Base-by-base conservation (phyloP, 2,797 vertebrate genomes). In the Pangasius djambal region DNA sequence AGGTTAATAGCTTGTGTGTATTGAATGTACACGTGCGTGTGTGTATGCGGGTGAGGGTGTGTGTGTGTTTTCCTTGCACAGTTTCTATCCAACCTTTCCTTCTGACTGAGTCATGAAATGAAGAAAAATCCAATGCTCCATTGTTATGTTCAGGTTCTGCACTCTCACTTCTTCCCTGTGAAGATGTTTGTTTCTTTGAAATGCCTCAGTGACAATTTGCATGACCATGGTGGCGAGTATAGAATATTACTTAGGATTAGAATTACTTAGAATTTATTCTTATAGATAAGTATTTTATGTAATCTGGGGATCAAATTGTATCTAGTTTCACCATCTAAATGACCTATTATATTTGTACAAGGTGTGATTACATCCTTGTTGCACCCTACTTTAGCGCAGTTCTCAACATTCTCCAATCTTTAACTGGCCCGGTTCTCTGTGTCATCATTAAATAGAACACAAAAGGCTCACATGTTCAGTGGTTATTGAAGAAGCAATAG, bases 1-100 rank as follows among this genome's bases (percentile, higher is more conserved):
- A 96, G 97, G 97, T 98, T 99, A 98, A 99, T 98, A 97, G 97
- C 96, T 96, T 97, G 95, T 96, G 96, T 96, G 96, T 93, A 93
- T 94, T 94, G 93, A 93, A 89, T 93, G 82, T 61, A 52, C 88
- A 89, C 52, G 44, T 69, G 28, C 86, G 55, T 48, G 87, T 86
- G 87, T 83, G 52, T 86, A n/a, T 88, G 61, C 13, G 16, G 16
- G 4, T 86, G 70, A 44, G 20, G 1, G 85, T 84, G 88, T 84
- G 83, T 37, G 70, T 90, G 57, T 90, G 63, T 88, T 83, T 88
- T 87, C 69, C 69, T 85, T 96, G 94, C 94, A 94, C 96, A 95
- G 95, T 94, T 93, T 93, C 96, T 94, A 94, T 94, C 93, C 94
- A 91, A 93, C 95, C 92, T 91, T 94, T 95, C 92, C 96, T 97